A percentile compares a stretch with the other conserved stretches of the same genome.
Evolutionary conservation across 2,797 vertebrate species (phyloP).

Genomic region (Perdix hodgsoniae): DNA sequence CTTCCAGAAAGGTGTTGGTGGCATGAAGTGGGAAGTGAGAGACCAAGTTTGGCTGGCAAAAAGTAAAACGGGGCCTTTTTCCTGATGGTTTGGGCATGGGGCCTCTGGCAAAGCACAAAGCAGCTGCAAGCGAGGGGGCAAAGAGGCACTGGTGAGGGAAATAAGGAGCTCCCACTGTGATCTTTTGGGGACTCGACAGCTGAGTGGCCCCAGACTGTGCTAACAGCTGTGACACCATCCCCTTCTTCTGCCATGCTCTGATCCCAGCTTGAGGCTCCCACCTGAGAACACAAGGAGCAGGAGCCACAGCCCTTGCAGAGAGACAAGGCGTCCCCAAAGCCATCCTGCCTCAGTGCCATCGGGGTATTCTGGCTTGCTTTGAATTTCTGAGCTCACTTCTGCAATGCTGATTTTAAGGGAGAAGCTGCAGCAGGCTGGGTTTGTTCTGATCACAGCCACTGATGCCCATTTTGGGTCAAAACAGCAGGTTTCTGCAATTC

Average conservation of each 20-base stretch:
- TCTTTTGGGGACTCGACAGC: neutral
- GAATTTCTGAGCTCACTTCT: neutral
- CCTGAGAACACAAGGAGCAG: neutral
- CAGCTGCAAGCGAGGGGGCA: neutral
- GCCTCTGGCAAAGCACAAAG: neutral
- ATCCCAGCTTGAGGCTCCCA: neutral
- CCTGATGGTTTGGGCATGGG: neutral
- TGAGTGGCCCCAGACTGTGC: neutral
- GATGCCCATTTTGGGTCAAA: neutral
- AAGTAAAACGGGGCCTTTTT: neutral
- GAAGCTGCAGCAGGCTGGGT: neutral
- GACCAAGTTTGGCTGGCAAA: neutral
- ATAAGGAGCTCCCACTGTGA: neutral
- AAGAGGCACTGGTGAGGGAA: neutral
- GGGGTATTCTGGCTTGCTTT: neutral
- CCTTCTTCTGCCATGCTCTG: neutral
- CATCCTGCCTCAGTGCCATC: too few relatives aligned
- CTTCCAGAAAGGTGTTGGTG: neutral
- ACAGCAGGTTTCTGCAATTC: neutral
- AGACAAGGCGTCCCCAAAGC: neutral
- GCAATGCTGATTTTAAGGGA: fast-evolving
- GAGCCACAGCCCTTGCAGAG: neutral
- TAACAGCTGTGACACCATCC: neutral
- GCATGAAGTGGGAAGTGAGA: neutral
- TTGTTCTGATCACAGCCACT: neutral